Percentiles rank a stretch among this genome's conserved stretches.
These are phyloP conservation scores for Halcyon leucocephala DNA, from an alignment of 2,797 vertebrate species.

Conservation along the genomic window DNA sequence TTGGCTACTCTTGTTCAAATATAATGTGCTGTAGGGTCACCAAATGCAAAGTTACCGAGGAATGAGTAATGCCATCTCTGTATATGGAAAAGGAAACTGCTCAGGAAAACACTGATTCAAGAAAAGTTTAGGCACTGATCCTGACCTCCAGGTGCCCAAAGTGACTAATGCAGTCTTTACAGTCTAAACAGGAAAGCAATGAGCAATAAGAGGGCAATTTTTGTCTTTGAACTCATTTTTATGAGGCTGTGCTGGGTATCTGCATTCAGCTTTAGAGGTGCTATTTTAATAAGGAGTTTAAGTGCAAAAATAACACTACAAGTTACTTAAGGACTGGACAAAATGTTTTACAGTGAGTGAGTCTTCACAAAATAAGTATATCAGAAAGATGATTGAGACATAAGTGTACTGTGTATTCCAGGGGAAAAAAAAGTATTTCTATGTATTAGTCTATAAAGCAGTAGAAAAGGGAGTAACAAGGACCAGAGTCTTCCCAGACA, in stretches of 20 bases:
- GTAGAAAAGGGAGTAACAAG: neutral
- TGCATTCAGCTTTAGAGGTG: neutral
- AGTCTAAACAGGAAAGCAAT: neutral
- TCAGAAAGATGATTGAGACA: neutral
- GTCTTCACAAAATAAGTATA: neutral
- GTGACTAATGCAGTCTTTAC: neutral
- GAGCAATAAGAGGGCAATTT: neutral
- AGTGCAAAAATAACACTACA: neutral
- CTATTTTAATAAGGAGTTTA: neutral
- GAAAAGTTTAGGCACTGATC: neutral
- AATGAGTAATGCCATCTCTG: neutral
- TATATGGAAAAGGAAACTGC: neutral
- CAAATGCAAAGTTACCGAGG: neutral
- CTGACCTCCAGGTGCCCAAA: neutral
- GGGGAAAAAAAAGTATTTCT: neutral
- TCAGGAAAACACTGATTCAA: neutral
- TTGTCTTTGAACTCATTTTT: neutral
- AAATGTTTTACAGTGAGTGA: neutral
- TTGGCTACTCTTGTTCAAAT: neutral
- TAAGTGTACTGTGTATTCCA: neutral
- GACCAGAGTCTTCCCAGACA: neutral
- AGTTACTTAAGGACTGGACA: neutral
- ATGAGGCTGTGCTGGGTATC: neutral
- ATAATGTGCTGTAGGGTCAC: neutral
- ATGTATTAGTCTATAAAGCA: neutral